phyloP scores from a whole-genome alignment of 2,113 vertebrate genomes.

The Astatoreochromis straeleni region DNA sequence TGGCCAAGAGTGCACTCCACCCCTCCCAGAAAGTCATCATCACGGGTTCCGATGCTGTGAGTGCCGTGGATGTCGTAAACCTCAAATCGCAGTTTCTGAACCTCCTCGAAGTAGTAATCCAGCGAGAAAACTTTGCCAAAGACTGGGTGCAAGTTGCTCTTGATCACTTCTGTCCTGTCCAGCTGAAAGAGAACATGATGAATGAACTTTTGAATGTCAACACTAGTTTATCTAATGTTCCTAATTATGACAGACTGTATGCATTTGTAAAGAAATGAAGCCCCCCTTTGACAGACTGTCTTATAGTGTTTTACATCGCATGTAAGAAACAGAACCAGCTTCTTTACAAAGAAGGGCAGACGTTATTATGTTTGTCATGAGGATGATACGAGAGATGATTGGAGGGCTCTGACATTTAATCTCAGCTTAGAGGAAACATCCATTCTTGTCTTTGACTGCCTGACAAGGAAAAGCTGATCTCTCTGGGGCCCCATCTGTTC shows the following conservation, averaged over 20 bases:
- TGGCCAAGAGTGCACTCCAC: conserved; percentile 91
- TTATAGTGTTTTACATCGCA: neutral
- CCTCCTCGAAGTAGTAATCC: conserved; percentile 94
- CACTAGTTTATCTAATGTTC: neutral
- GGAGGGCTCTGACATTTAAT: conserved; percentile 39
- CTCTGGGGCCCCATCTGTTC: conserved; percentile 20
- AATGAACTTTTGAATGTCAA: neutral
- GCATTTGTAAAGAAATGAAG: neutral
- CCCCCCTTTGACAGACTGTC: neutral
- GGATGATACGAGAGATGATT: conserved; percentile 15
- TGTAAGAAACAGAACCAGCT: neutral
- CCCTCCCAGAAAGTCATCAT: conserved; percentile 90
- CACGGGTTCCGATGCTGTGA: conserved; percentile 77
- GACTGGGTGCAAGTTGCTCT: conserved; percentile 89
- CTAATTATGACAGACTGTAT: neutral
- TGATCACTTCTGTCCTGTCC: conserved; percentile 90
- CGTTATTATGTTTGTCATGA: conserved; percentile 4
- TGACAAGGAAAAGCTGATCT: conserved; percentile 37
- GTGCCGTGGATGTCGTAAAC: conserved; percentile 90
- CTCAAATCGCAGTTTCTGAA: conserved; percentile 91
- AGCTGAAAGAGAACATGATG: conserved; percentile 66
- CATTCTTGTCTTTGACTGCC: conserved; percentile 25
- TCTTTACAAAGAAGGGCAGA: neutral
- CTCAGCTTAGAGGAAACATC: neutral
- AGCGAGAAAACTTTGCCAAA: conserved; percentile 89